Evolutionary conservation across 2,113 vertebrate species (phyloP).

Genomic region (Empidonax traillii): DNA sequence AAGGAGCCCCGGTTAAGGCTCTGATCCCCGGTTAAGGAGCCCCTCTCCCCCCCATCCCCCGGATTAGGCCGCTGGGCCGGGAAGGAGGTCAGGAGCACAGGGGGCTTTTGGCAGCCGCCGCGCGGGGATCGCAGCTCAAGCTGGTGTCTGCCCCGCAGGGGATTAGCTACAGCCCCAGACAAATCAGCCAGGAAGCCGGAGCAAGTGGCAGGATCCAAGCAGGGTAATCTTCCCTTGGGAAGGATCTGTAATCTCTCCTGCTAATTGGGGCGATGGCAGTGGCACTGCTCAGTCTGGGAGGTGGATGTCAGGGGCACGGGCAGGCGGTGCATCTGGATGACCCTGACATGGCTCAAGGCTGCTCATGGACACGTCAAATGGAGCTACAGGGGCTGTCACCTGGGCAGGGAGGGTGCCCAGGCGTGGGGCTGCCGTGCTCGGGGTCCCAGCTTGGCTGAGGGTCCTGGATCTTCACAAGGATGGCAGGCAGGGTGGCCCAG

Average conservation of each 20-base stretch:
- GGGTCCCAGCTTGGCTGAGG: neutral
- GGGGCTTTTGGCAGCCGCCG: constrained; percentile 6
- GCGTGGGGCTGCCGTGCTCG: rapidly evolving
- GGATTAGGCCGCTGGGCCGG: neutral
- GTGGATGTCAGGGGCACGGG: neutral
- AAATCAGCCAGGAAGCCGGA: neutral
- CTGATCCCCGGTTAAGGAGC: neutral
- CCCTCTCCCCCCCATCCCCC: neutral
- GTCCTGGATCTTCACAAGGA: neutral
- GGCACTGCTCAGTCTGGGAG: rapidly evolving
- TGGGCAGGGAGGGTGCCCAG: neutral
- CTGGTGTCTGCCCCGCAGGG: constrained; percentile 9
- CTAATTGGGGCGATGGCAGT: neutral
- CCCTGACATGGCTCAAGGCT: rapidly evolving
- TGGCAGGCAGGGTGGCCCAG: neutral
- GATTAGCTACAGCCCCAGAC: constrained; percentile 33
- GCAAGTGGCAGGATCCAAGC: neutral
- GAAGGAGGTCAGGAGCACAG: neutral
- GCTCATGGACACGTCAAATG: rapidly evolving
- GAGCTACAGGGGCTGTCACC: neutral
- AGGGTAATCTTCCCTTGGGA: neutral
- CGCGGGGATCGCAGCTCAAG: neutral
- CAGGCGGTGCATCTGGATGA: neutral
- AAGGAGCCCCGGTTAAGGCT: neutral
- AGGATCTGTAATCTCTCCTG: neutral